phyloP scores from a whole-genome alignment of 2,888 invertebrate species.

The Pterobdella sp. region DNA sequence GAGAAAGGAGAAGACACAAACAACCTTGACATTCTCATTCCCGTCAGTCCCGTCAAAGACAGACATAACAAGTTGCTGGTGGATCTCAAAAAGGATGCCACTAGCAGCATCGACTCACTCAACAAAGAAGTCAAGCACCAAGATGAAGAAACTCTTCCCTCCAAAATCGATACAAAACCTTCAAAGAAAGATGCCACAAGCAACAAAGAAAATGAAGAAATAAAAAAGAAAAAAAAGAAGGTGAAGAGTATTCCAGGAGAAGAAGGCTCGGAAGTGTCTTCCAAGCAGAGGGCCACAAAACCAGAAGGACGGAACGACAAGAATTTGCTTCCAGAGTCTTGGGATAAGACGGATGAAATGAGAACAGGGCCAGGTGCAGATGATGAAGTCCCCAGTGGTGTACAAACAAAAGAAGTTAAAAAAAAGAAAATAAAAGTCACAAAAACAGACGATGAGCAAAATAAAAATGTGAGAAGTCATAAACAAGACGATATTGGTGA shows the following conservation, averaged over 20 bases:
- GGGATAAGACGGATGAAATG: not conserved
- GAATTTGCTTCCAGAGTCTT: not conserved
- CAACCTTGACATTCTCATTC: slow-evolving; percentile 25
- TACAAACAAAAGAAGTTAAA: not conserved
- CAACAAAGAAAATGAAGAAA: not conserved
- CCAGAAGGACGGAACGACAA: not conserved
- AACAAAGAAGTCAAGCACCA: not conserved
- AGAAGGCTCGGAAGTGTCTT: not conserved
- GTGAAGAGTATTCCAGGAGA: not conserved
- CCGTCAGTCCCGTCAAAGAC: slow-evolving; percentile 3
- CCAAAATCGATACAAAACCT: too few relatives aligned
- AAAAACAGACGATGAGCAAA: not conserved
- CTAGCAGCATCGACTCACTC: not conserved
- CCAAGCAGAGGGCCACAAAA: not conserved
- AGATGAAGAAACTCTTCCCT: too few relatives aligned
- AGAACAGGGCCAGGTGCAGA: not conserved
- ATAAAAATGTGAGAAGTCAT: not conserved
- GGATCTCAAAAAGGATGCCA: not conserved
- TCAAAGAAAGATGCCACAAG: not conserved
- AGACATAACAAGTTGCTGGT: too few relatives aligned
- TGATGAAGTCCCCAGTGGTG: not conserved
- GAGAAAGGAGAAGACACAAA: slow-evolving; percentile 9
- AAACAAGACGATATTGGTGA: not conserved
- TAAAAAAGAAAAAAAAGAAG: not conserved
- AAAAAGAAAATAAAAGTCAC: not conserved